Conservation (phyloP, 1,140 invertebrate genomes). For the silkworm (Bombyx mori) region DNA sequence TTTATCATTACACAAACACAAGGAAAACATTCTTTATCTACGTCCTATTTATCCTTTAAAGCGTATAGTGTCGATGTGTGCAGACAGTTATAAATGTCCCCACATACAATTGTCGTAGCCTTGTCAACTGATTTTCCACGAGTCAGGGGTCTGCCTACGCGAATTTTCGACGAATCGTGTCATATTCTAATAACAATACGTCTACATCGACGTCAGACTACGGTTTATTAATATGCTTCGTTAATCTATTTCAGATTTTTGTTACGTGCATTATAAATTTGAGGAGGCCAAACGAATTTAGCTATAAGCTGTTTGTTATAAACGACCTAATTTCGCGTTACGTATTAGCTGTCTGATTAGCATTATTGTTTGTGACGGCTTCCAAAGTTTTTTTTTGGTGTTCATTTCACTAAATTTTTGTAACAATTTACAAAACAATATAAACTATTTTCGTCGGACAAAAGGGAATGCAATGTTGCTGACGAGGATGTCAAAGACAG, state of each 20-base stretch:
- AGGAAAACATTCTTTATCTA: background rate
- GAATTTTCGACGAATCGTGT: slow-evolving; percentile 17
- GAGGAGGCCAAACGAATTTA: too few relatives aligned
- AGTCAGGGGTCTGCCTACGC: slow-evolving; percentile 18
- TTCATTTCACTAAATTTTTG: too few relatives aligned
- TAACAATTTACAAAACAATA: too few relatives aligned
- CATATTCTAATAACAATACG: slow-evolving; percentile 22
- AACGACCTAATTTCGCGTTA: too few relatives aligned
- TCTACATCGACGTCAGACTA: slow-evolving; percentile 14
- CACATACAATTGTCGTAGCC: slow-evolving; percentile 9
- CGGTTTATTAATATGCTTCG: slow-evolving; percentile 2
- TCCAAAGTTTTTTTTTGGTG: too few relatives aligned
- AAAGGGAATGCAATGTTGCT: too few relatives aligned
- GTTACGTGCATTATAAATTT: background rate
- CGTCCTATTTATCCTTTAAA: slow-evolving; percentile 9
- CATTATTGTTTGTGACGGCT: too few relatives aligned
- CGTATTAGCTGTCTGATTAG: too few relatives aligned
- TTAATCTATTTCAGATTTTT: background rate
- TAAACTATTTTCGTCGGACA: too few relatives aligned
- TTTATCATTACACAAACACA: too few relatives aligned
- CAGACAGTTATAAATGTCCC: slow-evolving; percentile 6
- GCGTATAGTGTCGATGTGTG: background rate
- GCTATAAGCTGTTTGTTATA: too few relatives aligned
- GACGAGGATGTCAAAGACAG: too few relatives aligned
- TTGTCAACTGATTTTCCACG: slow-evolving; percentile 20